Conservation (phyloP, 2,113 vertebrate species). For the Ramphastos sulfuratus region DNA sequence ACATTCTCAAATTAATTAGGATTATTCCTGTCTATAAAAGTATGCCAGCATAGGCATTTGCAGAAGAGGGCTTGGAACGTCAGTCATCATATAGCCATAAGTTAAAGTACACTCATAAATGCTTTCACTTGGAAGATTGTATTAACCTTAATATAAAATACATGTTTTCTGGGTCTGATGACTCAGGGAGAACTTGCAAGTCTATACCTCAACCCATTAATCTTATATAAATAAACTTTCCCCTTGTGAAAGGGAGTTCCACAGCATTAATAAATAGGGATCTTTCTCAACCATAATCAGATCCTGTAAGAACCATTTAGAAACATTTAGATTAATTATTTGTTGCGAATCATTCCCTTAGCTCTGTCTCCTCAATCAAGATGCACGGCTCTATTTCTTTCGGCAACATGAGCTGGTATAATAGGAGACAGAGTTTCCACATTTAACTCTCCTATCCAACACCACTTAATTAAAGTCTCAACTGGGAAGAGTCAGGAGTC, state of each 20-base stretch:
- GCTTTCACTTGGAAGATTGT: conserved; percentile 40
- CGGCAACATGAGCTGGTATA: conserved; percentile 25
- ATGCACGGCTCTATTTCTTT: conserved; percentile 19
- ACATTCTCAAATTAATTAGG: conserved; percentile 63
- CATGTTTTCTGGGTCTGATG: conserved; percentile 59
- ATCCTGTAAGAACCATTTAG: conserved; percentile 56
- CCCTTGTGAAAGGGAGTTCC: conserved; percentile 55
- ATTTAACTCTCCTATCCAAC: conserved; percentile 35
- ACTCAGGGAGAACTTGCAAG: conserved; percentile 59
- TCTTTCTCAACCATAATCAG: conserved; percentile 62
- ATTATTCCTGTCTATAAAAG: conserved; percentile 44
- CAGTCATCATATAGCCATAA: conserved; percentile 63
- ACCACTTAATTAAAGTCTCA: conserved; percentile 61
- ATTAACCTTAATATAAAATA: conserved; percentile 56
- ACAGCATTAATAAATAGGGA: conserved; percentile 33
- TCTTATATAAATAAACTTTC: conserved; percentile 64
- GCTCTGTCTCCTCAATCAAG: conserved; percentile 47
- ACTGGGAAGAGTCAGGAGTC: neutral
- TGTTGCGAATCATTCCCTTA: conserved; percentile 55
- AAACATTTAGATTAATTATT: conserved; percentile 64
- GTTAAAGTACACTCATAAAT: conserved; percentile 47
- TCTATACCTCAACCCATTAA: conserved; percentile 52
- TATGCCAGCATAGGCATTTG: conserved; percentile 44
- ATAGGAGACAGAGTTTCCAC: conserved; percentile 26
- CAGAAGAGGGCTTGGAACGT: conserved; percentile 44